Base-by-base conservation (phyloP, 2,797 vertebrate species). In the Chaetodon trifasciatus region DNA sequence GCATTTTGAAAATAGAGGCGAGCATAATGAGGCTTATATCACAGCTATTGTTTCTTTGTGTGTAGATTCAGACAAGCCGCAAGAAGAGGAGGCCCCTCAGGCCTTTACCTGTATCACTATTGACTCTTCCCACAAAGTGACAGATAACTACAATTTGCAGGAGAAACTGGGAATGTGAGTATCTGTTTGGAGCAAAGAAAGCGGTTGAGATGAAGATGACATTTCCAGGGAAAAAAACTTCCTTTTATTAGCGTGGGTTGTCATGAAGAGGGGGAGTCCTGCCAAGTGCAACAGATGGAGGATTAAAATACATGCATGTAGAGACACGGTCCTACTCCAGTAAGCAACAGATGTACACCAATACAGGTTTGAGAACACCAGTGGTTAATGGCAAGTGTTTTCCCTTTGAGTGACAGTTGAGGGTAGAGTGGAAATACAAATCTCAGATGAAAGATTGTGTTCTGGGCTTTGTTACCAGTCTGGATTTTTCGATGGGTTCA, bases 131-230 rank as follows among this genome's bases (percentile, higher is more conserved):
- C 88, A 96, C 82, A 96, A 95, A 85, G 94, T 96, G 77, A 94
- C 74, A 0, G 96, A 97, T 2, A 82, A 96, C 49, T 98, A 97
- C 88, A 80, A 37, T 0, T 80, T 94, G 79, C 92, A 95, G 87
- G 96, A 98, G 88, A 97, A 96, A 87, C 92, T 98, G 17, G 97
- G 97, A 79, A 95, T 95, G 97, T 98, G 84, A 97, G 97, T 95
- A 83, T 79, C 47, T 44, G 39, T 35, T n/a, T 21, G 8, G 6
- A 61, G 5, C 28, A 40, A 1, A 5, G 4, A 2, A 32, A 32
- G 28, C 4, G 28, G 28, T 32, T 32, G 28, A 28, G 28, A 28
- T 28, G 28, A 28, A 28, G 1, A 28, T 28, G 28, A 32, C 28
- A 32, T 32, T 32, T 32, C 28, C 2, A 32, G 28, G 28, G 28